A percentile compares a stretch with the other conserved stretches of the same genome.
phyloP scores from a whole-genome alignment of 2,797 vertebrate genomes.

The Cynopterus sphinx region DNA sequence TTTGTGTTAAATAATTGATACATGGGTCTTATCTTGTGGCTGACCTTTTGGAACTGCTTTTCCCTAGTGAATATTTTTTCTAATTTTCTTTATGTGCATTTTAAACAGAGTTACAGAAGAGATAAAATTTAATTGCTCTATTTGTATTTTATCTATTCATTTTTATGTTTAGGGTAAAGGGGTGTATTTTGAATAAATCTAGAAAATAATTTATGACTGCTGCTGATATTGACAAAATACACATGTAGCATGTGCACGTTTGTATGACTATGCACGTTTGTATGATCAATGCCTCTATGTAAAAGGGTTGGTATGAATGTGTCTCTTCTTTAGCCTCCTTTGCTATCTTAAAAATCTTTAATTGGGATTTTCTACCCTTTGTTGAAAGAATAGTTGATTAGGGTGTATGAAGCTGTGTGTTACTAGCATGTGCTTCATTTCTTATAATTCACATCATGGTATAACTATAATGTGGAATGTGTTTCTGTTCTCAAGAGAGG shows the following conservation, averaged over 20 bases:
- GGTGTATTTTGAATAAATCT: constrained; percentile 13
- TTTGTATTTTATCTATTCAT: constrained; percentile 57
- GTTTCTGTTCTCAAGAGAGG: background rate
- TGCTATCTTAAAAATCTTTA: background rate
- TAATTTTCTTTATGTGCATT: constrained; percentile 47
- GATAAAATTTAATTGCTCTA: constrained; percentile 51
- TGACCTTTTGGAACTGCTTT: constrained; percentile 61
- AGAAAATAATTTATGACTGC: background rate
- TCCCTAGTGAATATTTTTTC: constrained; percentile 25
- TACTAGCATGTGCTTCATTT: background rate
- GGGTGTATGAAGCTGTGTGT: background rate
- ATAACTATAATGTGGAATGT: background rate
- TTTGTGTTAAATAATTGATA: constrained; percentile 42
- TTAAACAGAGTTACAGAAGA: background rate
- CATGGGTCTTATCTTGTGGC: constrained; percentile 20
- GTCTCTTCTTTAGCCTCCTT: background rate
- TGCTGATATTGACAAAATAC: background rate
- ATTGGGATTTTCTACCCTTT: background rate
- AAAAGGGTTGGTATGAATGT: background rate
- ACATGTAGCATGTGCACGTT: background rate
- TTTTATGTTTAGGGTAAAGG: constrained; percentile 32
- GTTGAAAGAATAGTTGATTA: background rate
- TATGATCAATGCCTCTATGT: background rate
- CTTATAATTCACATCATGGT: background rate
- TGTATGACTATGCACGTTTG: background rate